Conservation (phyloP, 2,113 vertebrate genomes). For the Tetrao urogallus region DNA sequence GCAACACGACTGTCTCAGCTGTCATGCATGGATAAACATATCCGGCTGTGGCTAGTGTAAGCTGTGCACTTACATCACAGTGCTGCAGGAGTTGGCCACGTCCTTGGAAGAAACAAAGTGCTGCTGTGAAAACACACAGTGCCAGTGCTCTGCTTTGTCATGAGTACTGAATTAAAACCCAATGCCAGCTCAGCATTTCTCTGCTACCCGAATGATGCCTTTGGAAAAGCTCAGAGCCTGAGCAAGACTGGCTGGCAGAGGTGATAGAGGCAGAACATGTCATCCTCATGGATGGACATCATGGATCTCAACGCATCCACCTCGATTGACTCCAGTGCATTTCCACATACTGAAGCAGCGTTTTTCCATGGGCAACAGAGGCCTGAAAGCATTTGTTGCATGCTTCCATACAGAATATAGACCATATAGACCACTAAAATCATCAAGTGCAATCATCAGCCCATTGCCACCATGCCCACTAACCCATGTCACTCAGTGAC, state of each 20-base stretch:
- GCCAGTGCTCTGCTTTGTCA: background rate
- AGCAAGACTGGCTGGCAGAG: too few relatives aligned
- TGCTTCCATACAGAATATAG: too few relatives aligned
- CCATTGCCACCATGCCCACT: too few relatives aligned
- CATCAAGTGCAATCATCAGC: too few relatives aligned
- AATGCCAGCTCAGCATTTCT: background rate
- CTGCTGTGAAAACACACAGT: background rate
- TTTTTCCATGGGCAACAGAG: background rate
- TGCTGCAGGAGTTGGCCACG: background rate
- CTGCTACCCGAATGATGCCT: rapidly evolving
- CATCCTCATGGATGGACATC: background rate
- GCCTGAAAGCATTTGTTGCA: background rate
- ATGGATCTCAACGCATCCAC: background rate
- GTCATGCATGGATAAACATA: background rate
- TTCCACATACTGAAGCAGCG: background rate
- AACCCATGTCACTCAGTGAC: background rate
- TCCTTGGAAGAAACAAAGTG: background rate
- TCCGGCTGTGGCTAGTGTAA: rapidly evolving
- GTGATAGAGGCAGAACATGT: background rate
- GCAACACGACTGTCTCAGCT: rapidly evolving
- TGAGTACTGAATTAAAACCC: rapidly evolving
- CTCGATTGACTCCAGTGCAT: background rate
- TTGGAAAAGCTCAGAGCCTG: background rate
- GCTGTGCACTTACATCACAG: background rate
- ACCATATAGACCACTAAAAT: too few relatives aligned